Evolutionary conservation across 2,113 vertebrate genomes (phyloP).

Genomic region (Pseudopipra pipra): DNA sequence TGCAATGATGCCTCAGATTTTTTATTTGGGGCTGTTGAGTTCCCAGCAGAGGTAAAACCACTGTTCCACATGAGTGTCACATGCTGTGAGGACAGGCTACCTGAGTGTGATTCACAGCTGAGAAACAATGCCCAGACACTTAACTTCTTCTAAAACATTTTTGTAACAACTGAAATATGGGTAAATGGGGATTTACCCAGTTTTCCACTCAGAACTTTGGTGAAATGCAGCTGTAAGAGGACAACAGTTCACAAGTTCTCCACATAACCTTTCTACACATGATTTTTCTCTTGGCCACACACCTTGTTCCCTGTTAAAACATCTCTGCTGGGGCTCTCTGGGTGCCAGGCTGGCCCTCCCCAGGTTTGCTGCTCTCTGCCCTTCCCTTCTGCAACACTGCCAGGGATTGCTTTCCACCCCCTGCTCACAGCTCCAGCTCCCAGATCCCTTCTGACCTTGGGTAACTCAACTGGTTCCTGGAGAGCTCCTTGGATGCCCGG

Average conservation of each 20-base stretch:
- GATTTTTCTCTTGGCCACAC: background rate
- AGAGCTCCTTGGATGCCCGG: background rate
- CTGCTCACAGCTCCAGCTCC: background rate
- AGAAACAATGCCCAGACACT: background rate
- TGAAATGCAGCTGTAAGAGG: background rate
- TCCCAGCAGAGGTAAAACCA: background rate
- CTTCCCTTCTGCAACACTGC: fast-evolving
- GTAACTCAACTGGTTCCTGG: background rate
- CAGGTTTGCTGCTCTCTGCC: background rate
- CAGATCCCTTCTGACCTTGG: background rate
- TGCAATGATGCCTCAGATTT: background rate
- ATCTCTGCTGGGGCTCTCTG: background rate
- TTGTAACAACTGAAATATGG: background rate
- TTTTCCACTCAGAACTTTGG: background rate
- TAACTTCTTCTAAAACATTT: background rate
- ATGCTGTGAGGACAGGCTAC: background rate
- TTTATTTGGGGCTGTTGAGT: background rate
- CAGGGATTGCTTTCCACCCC: background rate
- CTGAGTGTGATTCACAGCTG: background rate
- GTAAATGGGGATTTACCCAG: background rate
- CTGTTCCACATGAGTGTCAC: background rate
- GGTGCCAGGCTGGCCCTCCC: background rate
- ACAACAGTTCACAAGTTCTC: background rate
- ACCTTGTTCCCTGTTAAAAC: background rate
- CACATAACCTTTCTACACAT: background rate